Base-by-base conservation (phyloP, 2,113 vertebrate species). In the Istiophorus platypterus region DNA sequence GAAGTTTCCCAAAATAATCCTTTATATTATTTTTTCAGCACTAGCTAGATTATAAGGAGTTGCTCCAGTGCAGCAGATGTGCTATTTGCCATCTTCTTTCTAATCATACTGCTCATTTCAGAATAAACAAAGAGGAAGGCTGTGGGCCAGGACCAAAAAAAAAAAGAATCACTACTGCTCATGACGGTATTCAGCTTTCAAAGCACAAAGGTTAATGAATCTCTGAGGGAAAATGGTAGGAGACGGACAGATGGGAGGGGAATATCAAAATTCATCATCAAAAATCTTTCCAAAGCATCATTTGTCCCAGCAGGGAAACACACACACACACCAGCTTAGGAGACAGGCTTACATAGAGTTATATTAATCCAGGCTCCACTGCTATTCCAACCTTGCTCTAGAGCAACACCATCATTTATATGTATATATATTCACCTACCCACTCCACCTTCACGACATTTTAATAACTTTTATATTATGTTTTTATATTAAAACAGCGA, bases 131-230 rank as follows among this genome's bases (percentile, higher is more conserved):
- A 49, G 49, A n/a, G 20, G 9, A 41, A 57, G 42, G 45, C 39
- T 72, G 8, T 49, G 20, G 57, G 64, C 22, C 71, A 83, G 65
- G 4, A 47, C 64, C 51, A 78, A 31, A 39, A 69, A 75, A n/a
- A 78, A 31, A 39, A 69, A 75, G 22, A 78, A 41, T 34, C 45
- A 76, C 47, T 18, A 67, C 67, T 72, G 62, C 42, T 72, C 57
- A 37, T 85, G 59, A 68, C 22, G 80, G 78, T 49, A 64, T 80
- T 85, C 57, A 8, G 62, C 47, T 72, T 47, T 54, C 72, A 77
- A 81, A 81, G 49, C 70, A 54, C 26, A 86, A 75, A 85, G 63
- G 65, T 85, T 85, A 74, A 91, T 85, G 69, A 79, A 86, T 82
- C 57, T 68, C 65, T 83, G 26, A 64, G 56, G 47, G 11, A 15